Conservation (phyloP, 2,797 vertebrate species). For the Spea hammondii region DNA sequence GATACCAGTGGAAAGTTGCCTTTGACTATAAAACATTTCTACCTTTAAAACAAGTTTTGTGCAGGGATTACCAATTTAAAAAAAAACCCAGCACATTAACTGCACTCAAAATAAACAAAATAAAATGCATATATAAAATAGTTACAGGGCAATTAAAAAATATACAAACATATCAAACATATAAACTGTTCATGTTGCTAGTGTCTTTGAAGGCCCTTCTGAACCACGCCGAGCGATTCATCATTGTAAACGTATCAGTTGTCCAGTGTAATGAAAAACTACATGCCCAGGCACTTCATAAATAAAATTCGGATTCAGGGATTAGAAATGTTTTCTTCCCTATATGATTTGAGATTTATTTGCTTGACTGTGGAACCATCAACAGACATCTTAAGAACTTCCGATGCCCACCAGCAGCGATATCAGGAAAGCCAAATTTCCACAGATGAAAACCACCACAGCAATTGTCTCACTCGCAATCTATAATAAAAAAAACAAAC, state of each 20-base stretch:
- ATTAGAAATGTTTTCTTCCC: neutral
- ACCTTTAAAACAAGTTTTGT: too few species aligned
- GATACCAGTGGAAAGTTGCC: too few species aligned
- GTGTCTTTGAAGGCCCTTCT: neutral
- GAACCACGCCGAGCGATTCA: neutral
- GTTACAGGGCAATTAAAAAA: too few species aligned
- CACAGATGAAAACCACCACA: conserved; percentile 62
- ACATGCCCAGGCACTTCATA: neutral
- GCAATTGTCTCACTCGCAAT: conserved; percentile 48
- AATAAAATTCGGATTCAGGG: neutral
- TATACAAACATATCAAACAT: too few species aligned
- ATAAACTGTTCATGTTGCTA: neutral
- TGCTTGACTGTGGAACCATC: neutral
- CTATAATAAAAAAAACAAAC: conserved; percentile 53
- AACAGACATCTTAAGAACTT: conserved; percentile 45
- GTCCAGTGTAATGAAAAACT: neutral
- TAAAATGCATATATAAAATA: too few species aligned
- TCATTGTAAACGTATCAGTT: conserved; percentile 13
- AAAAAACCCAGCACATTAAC: too few species aligned
- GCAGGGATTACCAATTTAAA: too few species aligned
- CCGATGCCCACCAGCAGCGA: conserved; percentile 73
- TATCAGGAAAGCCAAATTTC: conserved; percentile 71
- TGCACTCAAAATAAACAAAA: too few species aligned
- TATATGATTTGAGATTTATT: neutral
- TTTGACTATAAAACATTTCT: too few species aligned